phyloP scores from a whole-genome alignment of 2,113 vertebrate species.

The Empidonax alnorum region DNA sequence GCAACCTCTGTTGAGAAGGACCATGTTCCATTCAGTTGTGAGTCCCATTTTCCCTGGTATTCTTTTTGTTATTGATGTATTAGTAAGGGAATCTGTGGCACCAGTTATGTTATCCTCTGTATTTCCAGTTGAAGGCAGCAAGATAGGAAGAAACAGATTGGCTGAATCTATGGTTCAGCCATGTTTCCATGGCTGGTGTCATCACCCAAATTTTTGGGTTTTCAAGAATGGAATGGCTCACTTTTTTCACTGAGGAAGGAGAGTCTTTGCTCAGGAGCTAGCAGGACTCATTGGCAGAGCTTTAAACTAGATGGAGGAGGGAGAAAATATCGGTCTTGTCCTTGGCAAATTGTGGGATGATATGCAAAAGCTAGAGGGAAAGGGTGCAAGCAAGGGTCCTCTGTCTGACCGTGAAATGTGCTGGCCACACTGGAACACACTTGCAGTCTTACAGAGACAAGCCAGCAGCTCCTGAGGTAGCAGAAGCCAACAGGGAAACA shows the following conservation, averaged over 20 bases:
- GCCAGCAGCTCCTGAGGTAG: not conserved
- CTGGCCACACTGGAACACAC: not conserved
- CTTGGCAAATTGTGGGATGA: not conserved
- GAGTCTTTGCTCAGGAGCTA: not conserved
- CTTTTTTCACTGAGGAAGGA: not conserved
- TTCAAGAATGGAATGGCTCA: not conserved
- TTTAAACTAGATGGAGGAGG: not conserved
- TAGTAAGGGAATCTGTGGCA: not conserved
- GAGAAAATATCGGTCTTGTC: not conserved
- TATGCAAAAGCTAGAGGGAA: not conserved
- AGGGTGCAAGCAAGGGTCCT: not conserved
- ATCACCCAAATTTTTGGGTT: not conserved
- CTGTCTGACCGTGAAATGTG: not conserved
- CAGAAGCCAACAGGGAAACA: not conserved
- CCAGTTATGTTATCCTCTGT: not conserved
- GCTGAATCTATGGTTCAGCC: not conserved
- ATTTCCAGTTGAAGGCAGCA: not conserved
- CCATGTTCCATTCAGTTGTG: not conserved
- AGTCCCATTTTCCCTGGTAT: not conserved
- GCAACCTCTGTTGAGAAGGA: not conserved
- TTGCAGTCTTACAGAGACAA: not conserved
- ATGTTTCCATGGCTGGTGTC: accelerated
- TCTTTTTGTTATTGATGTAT: not conserved
- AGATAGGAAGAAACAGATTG: not conserved
- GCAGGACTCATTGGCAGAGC: not conserved